These are phyloP conservation scores for Andinoacara biseriatus DNA, from an alignment of 2,113 vertebrate species.

Conservation along the genomic window DNA sequence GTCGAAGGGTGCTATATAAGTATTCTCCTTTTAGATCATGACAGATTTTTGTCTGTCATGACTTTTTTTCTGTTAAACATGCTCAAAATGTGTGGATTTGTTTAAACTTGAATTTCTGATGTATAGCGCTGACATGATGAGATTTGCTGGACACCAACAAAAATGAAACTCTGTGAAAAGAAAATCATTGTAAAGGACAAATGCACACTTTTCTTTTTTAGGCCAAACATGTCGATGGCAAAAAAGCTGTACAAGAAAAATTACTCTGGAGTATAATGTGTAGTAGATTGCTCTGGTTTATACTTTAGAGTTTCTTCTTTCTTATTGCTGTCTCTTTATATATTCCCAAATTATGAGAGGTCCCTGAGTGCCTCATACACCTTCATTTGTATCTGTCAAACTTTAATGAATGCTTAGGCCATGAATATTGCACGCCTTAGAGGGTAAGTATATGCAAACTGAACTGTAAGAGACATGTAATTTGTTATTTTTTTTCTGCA, in stretches of 20 bases:
- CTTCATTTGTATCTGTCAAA: slow-evolving; percentile 48
- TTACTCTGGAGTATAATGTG: not conserved
- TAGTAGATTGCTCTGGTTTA: not conserved
- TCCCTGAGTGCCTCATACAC: not conserved
- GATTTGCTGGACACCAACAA: not conserved
- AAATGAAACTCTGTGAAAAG: not conserved
- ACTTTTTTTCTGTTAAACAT: not conserved
- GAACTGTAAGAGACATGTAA: not conserved
- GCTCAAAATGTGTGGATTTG: not conserved
- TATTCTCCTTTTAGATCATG: not conserved
- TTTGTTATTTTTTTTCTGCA: slow-evolving; percentile 14
- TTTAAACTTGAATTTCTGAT: not conserved
- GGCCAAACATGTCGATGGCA: not conserved
- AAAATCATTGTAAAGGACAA: not conserved
- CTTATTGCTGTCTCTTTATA: not conserved
- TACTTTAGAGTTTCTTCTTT: not conserved
- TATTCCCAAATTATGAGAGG: slow-evolving; percentile 8
- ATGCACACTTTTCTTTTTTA: too few relatives aligned
- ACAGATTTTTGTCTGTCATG: not conserved
- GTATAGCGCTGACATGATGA: not conserved
- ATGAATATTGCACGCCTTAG: slow-evolving; percentile 36
- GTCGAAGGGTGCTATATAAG: not conserved
- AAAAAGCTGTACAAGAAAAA: not conserved
- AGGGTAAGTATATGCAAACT: not conserved
- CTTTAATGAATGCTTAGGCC: slow-evolving; percentile 37